Base-by-base conservation (phyloP, 92 coral and sea anemone genomes). In the Zoanthus sociatus region DNA sequence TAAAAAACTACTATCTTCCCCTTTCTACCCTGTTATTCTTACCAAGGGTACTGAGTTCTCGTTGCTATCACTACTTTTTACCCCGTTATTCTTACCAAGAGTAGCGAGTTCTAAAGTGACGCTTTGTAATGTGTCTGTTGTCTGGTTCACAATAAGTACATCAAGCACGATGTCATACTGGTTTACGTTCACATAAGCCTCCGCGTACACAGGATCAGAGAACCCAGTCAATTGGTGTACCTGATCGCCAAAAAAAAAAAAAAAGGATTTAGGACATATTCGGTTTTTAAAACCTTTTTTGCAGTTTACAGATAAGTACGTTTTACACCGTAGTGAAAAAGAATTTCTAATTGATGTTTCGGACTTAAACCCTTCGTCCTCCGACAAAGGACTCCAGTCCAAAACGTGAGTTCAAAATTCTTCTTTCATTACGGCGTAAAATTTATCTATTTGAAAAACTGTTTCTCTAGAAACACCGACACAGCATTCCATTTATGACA, bases 121-220 rank as follows among this genome's bases (percentile, higher is more conserved):
- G 70, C 92, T 97, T 89, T 97, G 99, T 31, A 97, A 90, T 1
- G 99, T 97, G 90, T 97, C 99, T 21, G 99, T 90, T 4, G 99
- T 97, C 89, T 97, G 99, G 86, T 97, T 97, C n/a, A 97, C 99
- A 76, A 97, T 92, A 92, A 97, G 82, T 71, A 97, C 98, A 90
- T 97, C 99, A 17, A 97, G 87, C 37, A 97, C 99, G 70, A 97
- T 97, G 88, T 97, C 99, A 21, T 97, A 97, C 84, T 97, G 99
- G 85, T 97, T 97, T 73, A 97, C 99, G 83, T 97, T 97, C 70
- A 97, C 99, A 64, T 97, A 97, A 1, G 99, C 99, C 91, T 97
- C 99, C 17, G 99, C 99, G 63, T 95, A 97, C 37, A 97, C 99
- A 53, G 99, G 99, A 82, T 97, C 99, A 31, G 99, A 97, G 91